Conservation (phyloP, 2,113 vertebrate genomes). For the Calyptomena viridis region DNA sequence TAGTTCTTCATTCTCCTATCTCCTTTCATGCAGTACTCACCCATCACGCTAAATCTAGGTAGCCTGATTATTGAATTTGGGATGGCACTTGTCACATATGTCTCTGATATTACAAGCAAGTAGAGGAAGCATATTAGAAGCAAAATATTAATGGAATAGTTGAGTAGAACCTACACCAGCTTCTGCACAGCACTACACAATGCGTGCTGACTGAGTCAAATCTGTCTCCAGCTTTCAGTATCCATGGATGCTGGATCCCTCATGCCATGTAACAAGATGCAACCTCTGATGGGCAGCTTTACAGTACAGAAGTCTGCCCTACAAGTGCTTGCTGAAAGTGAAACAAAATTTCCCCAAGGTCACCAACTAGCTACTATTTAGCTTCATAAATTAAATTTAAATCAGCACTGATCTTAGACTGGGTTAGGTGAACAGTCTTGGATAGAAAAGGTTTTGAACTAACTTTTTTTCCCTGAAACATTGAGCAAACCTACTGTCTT, state of each 20-base stretch:
- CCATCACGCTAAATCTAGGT: background rate
- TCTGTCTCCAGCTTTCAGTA: background rate
- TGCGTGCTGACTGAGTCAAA: background rate
- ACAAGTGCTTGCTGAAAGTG: background rate
- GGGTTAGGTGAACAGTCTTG: background rate
- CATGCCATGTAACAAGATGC: background rate
- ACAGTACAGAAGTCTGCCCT: background rate
- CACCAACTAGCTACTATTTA: background rate
- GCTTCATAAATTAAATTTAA: background rate
- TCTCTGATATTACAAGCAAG: background rate
- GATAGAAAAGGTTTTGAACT: background rate
- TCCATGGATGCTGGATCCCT: accelerated
- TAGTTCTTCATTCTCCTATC: background rate
- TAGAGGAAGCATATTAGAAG: background rate
- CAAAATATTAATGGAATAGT: background rate
- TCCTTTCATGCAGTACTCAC: background rate
- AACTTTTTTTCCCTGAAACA: background rate
- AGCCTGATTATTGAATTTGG: background rate
- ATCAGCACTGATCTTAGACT: background rate
- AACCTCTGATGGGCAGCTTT: background rate
- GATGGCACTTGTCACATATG: background rate
- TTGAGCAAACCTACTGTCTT: background rate
- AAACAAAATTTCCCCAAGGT: background rate
- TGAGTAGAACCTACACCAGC: too few relatives aligned
- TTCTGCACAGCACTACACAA: background rate